These are phyloP conservation scores for Xestia sexstrigata DNA, from an alignment of 2,888 invertebrate genomes.

Conservation along the genomic window DNA sequence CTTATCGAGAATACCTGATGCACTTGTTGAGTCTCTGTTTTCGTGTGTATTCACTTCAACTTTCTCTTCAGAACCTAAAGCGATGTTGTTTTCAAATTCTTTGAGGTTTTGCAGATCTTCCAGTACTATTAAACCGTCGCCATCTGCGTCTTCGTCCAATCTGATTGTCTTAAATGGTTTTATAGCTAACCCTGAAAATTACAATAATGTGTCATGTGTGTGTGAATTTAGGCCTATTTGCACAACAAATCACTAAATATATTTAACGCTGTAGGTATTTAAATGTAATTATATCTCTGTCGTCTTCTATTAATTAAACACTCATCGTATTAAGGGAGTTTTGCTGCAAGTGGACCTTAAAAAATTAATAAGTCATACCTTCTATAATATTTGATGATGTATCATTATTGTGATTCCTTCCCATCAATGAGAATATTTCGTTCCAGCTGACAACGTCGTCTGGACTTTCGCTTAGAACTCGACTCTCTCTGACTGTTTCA, in stretches of 20 bases:
- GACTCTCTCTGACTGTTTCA: constrained; percentile 82
- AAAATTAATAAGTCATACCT: constrained; percentile 68
- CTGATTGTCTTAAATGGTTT: constrained; percentile 72
- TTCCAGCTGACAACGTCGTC: constrained; percentile 82
- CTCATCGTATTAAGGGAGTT: not conserved
- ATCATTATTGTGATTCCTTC: constrained; percentile 75
- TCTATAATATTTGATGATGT: constrained; percentile 62
- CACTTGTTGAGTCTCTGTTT: constrained; percentile 67
- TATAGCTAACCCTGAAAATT: constrained; percentile 72
- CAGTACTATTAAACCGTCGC: constrained; percentile 84
- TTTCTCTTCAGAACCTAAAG: constrained; percentile 84
- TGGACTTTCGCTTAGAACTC: constrained; percentile 74
- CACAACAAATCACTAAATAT: not conserved
- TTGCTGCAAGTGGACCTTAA: not conserved
- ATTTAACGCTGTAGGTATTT: not conserved
- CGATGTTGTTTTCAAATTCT: constrained; percentile 89
- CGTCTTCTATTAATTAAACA: not conserved
- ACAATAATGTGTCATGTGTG: not conserved
- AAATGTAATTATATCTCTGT: not conserved
- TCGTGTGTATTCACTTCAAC: constrained; percentile 78
- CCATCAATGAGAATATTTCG: constrained; percentile 84
- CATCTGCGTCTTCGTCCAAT: constrained; percentile 79
- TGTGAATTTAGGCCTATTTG: not conserved
- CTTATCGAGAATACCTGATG: constrained; percentile 82
- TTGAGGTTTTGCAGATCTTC: constrained; percentile 86